Conservation (phyloP, 1,140 invertebrate genomes). For the Lepeophtheirus salmonis region DNA sequence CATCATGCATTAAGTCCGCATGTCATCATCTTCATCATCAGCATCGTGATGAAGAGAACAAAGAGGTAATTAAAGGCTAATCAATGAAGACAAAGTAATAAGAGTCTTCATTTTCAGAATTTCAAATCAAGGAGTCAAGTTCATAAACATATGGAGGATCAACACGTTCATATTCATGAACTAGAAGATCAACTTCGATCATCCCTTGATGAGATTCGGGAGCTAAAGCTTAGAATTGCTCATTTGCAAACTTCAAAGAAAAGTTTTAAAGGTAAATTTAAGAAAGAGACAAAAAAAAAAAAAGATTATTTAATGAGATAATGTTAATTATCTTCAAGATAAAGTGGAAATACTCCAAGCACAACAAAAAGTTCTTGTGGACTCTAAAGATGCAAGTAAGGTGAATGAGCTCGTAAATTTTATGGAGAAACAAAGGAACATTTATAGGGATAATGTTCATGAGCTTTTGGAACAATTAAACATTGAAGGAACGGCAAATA, state of each 20-base stretch:
- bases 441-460: conserved; percentile 4
- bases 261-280: background rate
- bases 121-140: background rate
- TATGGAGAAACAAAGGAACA: conserved; percentile 14
- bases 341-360: background rate
- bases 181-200: background rate
- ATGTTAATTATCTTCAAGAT: background rate
- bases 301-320: no score
- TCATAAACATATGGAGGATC: background rate
- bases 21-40: background rate
- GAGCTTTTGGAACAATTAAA: conserved; percentile 6
- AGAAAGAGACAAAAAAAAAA: no score
- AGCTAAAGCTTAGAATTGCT: background rate
- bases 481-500: background rate
- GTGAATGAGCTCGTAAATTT: conserved; percentile 1
- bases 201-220: background rate
- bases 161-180: conserved; percentile 2
- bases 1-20: background rate
- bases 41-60: background rate
- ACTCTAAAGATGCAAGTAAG: background rate
- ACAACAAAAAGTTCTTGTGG: background rate
- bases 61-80: background rate
- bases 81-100: background rate
- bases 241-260: background rate
- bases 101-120: background rate